phyloP scores from a whole-genome alignment of 2,797 vertebrate species.

The Etheostoma nigrum region DNA sequence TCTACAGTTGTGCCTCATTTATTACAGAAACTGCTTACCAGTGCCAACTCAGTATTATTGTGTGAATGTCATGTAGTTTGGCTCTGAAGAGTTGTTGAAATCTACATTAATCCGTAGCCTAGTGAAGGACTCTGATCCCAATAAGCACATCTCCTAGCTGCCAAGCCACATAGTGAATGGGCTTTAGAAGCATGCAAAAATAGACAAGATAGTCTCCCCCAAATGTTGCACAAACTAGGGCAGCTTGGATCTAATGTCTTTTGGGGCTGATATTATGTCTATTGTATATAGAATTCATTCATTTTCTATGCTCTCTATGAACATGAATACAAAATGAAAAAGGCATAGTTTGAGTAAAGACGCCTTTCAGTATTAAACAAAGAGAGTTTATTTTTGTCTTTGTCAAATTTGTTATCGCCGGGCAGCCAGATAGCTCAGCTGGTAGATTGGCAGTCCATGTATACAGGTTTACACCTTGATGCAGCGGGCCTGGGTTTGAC shows the following conservation, averaged over 20 bases:
- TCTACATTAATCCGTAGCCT: slow-evolving; percentile 45
- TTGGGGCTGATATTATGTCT: slow-evolving; percentile 24
- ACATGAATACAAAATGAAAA: slow-evolving; percentile 12
- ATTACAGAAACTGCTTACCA: slow-evolving; percentile 45
- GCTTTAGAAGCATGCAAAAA: slow-evolving; percentile 64
- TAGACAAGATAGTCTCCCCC: slow-evolving; percentile 61
- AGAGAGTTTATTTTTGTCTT: background rate
- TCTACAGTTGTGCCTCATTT: slow-evolving; percentile 40
- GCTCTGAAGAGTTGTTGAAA: slow-evolving; percentile 41
- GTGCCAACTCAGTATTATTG: slow-evolving; percentile 33
- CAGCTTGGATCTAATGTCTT: slow-evolving; percentile 54
- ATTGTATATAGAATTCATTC: background rate
- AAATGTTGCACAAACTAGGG: slow-evolving; percentile 71
- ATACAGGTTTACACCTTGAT: too few relatives aligned
- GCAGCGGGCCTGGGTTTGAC: too few relatives aligned
- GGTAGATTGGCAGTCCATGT: too few relatives aligned
- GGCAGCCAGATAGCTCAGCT: too few relatives aligned
- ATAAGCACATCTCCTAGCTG: slow-evolving; percentile 62
- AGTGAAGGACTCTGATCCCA: slow-evolving; percentile 50
- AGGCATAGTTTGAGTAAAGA: background rate
- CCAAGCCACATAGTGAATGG: slow-evolving; percentile 57
- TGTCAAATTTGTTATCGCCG: background rate
- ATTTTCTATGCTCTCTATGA: background rate
- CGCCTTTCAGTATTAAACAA: slow-evolving; percentile 2
- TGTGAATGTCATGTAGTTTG: slow-evolving; percentile 22